A percentile compares a stretch with the other conserved stretches of the same genome.
phyloP scores from a whole-genome alignment of 1,140 invertebrate species.

The Pteromalus puparum region DNA sequence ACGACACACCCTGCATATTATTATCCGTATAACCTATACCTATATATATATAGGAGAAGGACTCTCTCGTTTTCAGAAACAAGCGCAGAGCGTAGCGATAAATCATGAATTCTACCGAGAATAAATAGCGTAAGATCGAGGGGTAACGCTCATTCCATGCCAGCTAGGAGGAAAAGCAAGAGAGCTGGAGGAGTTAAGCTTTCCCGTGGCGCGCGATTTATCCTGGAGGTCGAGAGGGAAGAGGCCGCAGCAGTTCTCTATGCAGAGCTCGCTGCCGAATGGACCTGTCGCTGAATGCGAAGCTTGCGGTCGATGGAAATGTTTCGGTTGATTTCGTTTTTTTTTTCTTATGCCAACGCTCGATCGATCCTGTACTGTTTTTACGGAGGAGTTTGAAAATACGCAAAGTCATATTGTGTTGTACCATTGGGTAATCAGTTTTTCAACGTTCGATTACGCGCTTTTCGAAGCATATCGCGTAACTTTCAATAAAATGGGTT shows the following conservation, averaged over 20 bases:
- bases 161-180: neutral
- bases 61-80: neutral
- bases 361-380: too few species aligned
- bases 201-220: conserved; percentile 44
- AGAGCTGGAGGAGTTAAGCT: neutral
- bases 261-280: conserved; percentile 49
- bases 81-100: conserved; percentile 50
- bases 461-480: too few species aligned
- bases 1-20: conserved; percentile 19
- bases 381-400: too few species aligned
- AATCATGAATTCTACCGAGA: conserved; percentile 57
- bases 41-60: neutral
- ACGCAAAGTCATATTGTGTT: too few species aligned
- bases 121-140: conserved; percentile 59
- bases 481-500: neutral
- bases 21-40: neutral
- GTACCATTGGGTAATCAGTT: too few species aligned
- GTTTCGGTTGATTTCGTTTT: neutral
- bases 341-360: neutral
- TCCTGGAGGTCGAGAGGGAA: neutral
- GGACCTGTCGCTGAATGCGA: conserved; percentile 41
- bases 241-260: conserved; percentile 16
- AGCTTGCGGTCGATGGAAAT: neutral
- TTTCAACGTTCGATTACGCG: too few species aligned
- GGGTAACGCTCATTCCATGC: conserved; percentile 40